Evolutionary conservation across 2,888 invertebrate species (phyloP).

Genomic region (Sthenelais limicola): DNA sequence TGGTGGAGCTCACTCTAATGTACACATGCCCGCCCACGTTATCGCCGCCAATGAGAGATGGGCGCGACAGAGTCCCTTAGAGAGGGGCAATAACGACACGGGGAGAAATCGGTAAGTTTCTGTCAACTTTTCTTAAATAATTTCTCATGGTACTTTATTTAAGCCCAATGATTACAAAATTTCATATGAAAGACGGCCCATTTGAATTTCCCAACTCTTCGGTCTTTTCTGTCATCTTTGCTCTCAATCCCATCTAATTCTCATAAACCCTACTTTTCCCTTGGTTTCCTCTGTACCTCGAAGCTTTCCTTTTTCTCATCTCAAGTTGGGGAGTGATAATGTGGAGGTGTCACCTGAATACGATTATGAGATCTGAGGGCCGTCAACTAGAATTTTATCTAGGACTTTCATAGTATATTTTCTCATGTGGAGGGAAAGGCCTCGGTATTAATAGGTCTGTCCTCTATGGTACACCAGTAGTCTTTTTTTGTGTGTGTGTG

Average conservation of each 20-base stretch:
- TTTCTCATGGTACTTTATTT: no score
- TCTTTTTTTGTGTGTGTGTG: no score
- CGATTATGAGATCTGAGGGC: constrained; percentile 44
- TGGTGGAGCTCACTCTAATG: constrained; percentile 15
- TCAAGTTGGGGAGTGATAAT: constrained; percentile 3
- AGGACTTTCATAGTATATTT: no score
- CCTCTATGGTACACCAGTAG: no score
- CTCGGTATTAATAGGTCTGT: no score
- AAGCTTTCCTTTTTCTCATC: constrained; percentile 10
- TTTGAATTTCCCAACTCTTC: constrained; percentile 4
- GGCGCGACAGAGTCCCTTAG: constrained; percentile 64
- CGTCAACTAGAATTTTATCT: neutral
- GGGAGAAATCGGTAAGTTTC: no score
- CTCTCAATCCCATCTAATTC: neutral
- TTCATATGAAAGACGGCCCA: constrained; percentile 31
- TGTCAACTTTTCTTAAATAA: no score
- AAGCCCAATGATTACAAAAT: constrained; percentile 39
- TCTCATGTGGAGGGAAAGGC: no score
- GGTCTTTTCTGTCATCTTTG: neutral
- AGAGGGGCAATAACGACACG: constrained; percentile 49
- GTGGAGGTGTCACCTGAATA: constrained; percentile 26
- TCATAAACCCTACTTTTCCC: neutral
- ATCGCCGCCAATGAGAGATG: constrained; percentile 62
- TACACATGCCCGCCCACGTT: constrained; percentile 42
- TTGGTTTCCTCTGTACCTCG: neutral